phyloP scores from a whole-genome alignment of 2,888 invertebrate genomes.

The Rhodophaea formosa region DNA sequence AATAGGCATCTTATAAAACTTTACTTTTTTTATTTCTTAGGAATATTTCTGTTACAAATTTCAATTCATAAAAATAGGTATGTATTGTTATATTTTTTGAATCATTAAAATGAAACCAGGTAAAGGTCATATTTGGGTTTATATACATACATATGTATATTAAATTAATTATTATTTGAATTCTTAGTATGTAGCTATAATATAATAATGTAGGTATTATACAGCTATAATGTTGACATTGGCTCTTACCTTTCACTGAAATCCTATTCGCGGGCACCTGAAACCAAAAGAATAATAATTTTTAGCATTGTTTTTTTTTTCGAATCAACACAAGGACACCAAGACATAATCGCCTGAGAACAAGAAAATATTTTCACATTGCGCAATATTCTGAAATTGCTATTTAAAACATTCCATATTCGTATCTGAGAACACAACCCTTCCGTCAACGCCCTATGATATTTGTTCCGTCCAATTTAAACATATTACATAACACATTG shows the following conservation, averaged over 20 bases:
- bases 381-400: not conserved
- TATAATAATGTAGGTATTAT: too few species aligned
- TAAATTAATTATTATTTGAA: too few species aligned
- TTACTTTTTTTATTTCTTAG: not conserved
- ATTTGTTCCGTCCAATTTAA: constrained; percentile 54
- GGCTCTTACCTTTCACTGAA: constrained; percentile 11
- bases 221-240: too few species aligned
- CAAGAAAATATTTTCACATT: constrained; percentile 10
- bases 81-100: too few species aligned
- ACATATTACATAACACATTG: constrained; percentile 57
- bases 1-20: not conserved
- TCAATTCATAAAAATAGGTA: too few species aligned
- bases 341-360: not conserved
- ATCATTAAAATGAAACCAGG: too few species aligned
- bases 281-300: constrained; percentile 24
- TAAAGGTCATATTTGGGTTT: too few species aligned
- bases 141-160: too few species aligned
- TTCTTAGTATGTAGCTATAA: too few species aligned
- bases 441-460: constrained; percentile 33
- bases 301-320: constrained; percentile 1
- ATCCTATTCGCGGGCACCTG: constrained; percentile 21
- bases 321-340: not conserved
- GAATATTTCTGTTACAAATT: too few species aligned
- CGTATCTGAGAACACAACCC: constrained; percentile 23
- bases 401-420: constrained; percentile 24